Conservation (phyloP, 2,113 vertebrate species). For the Clarias gariepinus region DNA sequence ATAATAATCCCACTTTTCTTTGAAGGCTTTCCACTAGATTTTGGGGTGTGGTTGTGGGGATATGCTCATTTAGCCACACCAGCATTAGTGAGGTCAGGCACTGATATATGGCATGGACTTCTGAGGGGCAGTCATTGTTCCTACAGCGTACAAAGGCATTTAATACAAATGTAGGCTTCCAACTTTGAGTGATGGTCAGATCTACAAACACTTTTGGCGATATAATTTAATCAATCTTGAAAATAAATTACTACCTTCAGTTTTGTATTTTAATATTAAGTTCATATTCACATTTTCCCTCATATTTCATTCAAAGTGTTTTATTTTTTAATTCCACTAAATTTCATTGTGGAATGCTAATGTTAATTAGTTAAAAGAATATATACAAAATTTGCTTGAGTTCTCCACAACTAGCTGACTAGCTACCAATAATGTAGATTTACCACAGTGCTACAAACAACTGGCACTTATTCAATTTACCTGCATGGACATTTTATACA, state of each 20-base stretch:
- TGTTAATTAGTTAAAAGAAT: background rate
- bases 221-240: background rate
- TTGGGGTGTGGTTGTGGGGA: background rate
- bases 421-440: no score
- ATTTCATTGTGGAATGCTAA: no score
- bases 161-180: background rate
- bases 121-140: background rate
- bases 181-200: no score
- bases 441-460: no score
- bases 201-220: background rate
- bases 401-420: background rate
- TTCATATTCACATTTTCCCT: background rate
- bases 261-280: background rate
- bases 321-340: no score
- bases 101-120: background rate
- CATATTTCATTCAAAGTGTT: no score
- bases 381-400: background rate
- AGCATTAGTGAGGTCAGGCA: background rate
- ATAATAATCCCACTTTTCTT: background rate
- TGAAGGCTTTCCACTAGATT: background rate
- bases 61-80: background rate
- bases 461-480: no score
- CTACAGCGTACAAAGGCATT: background rate
- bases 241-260: background rate
- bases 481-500: background rate